Conservation (phyloP, 2,113 vertebrate species). For the Cinclus mexicanus region DNA sequence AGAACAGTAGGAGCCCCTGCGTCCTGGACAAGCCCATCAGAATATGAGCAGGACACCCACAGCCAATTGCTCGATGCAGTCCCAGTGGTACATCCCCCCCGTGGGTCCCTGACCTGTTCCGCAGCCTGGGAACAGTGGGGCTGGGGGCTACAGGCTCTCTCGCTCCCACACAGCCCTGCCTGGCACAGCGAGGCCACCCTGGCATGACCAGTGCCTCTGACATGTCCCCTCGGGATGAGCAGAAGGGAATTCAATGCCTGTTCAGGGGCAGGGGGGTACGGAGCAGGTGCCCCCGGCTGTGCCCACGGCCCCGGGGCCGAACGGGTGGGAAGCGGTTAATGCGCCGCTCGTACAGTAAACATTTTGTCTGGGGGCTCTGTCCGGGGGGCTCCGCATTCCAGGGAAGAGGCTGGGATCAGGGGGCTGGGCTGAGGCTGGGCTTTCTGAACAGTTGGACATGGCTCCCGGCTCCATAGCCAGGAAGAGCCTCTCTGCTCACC, state of each 20-base stretch:
- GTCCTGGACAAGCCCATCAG: fast-evolving
- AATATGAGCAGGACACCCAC: neutral
- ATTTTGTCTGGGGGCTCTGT: conserved; percentile 40
- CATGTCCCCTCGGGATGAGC: neutral
- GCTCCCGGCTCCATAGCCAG: neutral
- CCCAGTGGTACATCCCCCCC: fast-evolving
- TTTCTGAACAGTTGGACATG: neutral
- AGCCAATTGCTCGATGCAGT: fast-evolving
- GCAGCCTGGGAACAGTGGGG: fast-evolving
- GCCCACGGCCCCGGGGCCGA: neutral
- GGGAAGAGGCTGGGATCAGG: conserved; percentile 16
- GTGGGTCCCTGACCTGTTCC: fast-evolving
- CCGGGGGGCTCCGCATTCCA: conserved; percentile 42
- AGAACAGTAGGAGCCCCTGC: neutral
- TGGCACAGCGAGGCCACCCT: neutral
- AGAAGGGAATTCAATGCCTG: neutral
- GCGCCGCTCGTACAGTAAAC: neutral
- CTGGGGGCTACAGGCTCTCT: neutral
- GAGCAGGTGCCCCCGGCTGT: neutral
- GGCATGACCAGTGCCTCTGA: fast-evolving
- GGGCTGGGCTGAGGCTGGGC: neutral
- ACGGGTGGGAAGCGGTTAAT: conserved; percentile 27
- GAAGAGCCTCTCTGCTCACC: neutral
- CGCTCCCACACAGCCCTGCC: neutral
- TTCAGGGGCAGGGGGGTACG: fast-evolving